These are phyloP conservation scores for Lepus oiostolus DNA, from an alignment of 2,797 vertebrate genomes.

Conservation along the genomic window DNA sequence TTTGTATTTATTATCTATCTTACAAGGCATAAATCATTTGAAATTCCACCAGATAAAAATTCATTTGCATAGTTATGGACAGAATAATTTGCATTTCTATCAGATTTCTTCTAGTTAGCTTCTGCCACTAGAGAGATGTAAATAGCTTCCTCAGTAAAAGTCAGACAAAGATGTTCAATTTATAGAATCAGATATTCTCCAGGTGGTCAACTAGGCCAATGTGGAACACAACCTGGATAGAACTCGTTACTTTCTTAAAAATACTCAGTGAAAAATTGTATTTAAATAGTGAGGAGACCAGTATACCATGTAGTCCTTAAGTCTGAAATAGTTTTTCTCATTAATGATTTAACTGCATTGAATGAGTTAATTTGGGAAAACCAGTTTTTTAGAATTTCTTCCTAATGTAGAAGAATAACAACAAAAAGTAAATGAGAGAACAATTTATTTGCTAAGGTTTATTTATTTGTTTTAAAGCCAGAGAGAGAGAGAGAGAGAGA, in stretches of 20 bases:
- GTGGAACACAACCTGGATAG: not conserved
- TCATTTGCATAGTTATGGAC: not conserved
- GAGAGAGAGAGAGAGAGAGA: no score
- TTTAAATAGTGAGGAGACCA: no score
- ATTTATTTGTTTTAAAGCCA: no score
- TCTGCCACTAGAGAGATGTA: not conserved
- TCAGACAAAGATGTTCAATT: not conserved
- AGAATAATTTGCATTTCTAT: constrained; percentile 9
- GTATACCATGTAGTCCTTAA: no score
- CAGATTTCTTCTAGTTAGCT: constrained; percentile 2
- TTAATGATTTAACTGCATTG: constrained; percentile 14
- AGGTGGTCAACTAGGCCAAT: not conserved
- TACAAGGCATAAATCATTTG: not conserved
- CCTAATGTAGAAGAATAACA: not conserved
- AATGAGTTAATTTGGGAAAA: not conserved
- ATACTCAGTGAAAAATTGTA: no score
- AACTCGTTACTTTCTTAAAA: not conserved
- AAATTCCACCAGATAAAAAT: not conserved
- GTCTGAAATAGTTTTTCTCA: not conserved
- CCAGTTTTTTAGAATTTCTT: not conserved
- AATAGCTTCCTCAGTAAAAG: not conserved
- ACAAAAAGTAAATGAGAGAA: not conserved
- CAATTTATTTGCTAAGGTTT: no score
- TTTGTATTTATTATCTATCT: not conserved
- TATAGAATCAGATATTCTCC: not conserved